Conservation (phyloP, 2,888 invertebrate genomes). For the Drosophila parthenogenetica region DNA sequence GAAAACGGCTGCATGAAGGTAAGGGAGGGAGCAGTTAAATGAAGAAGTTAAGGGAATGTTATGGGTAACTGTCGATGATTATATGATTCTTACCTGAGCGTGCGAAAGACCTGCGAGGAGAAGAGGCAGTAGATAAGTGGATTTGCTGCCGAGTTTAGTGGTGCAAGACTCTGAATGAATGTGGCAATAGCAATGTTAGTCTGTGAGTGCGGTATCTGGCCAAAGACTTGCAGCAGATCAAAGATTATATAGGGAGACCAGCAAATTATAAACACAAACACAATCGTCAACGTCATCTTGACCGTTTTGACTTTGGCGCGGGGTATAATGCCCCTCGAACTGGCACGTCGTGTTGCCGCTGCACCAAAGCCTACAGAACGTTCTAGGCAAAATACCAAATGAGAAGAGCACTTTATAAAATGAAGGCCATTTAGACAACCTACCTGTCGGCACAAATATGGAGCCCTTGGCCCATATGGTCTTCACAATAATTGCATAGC, state of each 20-base stretch:
- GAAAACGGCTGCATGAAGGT: conserved; percentile 84
- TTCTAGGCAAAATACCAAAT: conserved; percentile 55
- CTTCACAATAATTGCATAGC: conserved; percentile 95
- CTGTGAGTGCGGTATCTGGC: conserved; percentile 91
- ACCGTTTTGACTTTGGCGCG: conserved; percentile 98
- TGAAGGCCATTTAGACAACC: conserved; percentile 3
- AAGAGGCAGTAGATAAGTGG: conserved; percentile 97
- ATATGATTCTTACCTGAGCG: conserved; percentile 89
- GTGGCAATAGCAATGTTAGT: conserved; percentile 94
- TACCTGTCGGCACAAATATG: conserved; percentile 83
- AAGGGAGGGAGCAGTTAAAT: not conserved
- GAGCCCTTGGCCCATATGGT: conserved; percentile 94
- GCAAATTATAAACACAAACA: conserved; percentile 96
- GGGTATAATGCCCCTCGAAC: conserved; percentile 96
- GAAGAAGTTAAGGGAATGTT: not conserved
- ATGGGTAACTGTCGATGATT: conserved; percentile 20
- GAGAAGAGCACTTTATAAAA: conserved; percentile 5
- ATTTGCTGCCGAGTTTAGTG: conserved; percentile 96
- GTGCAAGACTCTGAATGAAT: conserved; percentile 95
- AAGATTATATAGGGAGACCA: conserved; percentile 98
- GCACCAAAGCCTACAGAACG: conserved; percentile 82
- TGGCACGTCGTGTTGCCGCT: conserved; percentile 90
- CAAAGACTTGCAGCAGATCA: conserved; percentile 95
- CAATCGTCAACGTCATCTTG: conserved; percentile 98
- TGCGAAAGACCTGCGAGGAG: conserved; percentile 94